Percentiles rank a stretch among this genome's conserved stretches.
Evolutionary conservation across 1,140 invertebrate species (phyloP).

Genomic region (Drosophila miranda): DNA sequence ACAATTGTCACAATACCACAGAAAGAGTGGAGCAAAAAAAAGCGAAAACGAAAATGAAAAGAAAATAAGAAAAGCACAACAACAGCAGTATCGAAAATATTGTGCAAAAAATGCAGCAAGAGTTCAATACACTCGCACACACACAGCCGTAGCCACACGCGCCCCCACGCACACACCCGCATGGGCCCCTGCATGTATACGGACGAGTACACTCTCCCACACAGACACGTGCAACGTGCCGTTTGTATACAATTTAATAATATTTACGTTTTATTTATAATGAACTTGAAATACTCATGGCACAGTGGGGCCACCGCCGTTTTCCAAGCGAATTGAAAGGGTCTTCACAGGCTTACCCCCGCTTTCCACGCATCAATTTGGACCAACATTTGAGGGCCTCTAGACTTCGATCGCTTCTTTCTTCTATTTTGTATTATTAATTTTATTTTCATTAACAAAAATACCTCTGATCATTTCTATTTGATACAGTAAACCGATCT

Average conservation of each 20-base stretch:
- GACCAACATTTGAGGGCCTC: too few species aligned
- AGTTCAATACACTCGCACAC: slow-evolving; percentile 72
- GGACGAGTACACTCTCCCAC: slow-evolving; percentile 8
- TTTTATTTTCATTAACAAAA: too few species aligned
- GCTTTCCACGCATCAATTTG: too few species aligned
- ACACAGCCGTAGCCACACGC: slow-evolving; percentile 37
- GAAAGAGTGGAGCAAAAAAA: slow-evolving; percentile 1
- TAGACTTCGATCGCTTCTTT: too few species aligned
- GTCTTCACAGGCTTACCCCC: too few species aligned
- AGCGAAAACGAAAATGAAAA: slow-evolving; percentile 33
- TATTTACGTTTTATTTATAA: slow-evolving; percentile 79
- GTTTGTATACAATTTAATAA: slow-evolving; percentile 77
- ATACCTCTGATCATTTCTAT: too few species aligned
- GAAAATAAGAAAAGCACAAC: slow-evolving; percentile 27
- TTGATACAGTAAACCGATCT: too few species aligned
- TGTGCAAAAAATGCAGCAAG: slow-evolving; percentile 76
- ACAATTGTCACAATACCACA: too few species aligned
- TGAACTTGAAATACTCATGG: slow-evolving; percentile 68
- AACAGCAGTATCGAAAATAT: slow-evolving; percentile 43
- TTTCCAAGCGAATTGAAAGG: background rate
- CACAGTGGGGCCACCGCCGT: slow-evolving; percentile 38
- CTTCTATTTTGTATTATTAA: too few species aligned
- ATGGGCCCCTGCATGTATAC: background rate
- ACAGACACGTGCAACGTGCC: slow-evolving; percentile 47
- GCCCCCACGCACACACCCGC: slow-evolving; percentile 24